phyloP scores from a whole-genome alignment of 2,113 vertebrate genomes.

The Sebastes schlegelii region DNA sequence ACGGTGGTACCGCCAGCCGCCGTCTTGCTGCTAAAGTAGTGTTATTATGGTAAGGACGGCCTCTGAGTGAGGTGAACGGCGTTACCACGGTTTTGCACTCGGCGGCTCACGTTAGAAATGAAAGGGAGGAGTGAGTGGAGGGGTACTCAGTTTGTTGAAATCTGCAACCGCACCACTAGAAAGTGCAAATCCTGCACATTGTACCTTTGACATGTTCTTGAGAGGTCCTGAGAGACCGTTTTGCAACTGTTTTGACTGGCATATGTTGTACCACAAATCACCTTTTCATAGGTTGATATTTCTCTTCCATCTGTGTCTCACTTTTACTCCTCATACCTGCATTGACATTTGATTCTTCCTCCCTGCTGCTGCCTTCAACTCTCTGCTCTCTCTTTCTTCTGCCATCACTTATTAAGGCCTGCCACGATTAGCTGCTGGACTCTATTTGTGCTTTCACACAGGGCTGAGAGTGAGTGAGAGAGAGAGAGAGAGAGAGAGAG shows the following conservation, averaged over 20 bases:
- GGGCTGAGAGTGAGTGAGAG: constrained; percentile 57
- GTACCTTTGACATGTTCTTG: no score
- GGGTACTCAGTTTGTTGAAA: no score
- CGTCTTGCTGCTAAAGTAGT: no score
- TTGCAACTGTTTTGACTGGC: not conserved
- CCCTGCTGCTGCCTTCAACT: not conserved
- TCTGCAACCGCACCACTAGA: no score
- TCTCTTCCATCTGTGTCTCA: constrained; percentile 35
- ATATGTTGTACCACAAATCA: constrained; percentile 14
- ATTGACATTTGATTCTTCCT: constrained; percentile 73
- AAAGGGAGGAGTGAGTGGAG: no score
- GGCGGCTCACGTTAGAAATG: no score
- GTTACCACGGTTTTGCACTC: no score
- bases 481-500: constrained; percentile 58
- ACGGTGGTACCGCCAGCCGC: no score
- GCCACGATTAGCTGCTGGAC: constrained; percentile 73
- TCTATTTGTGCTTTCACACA: constrained; percentile 78
- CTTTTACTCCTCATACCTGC: constrained; percentile 33
- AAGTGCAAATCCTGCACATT: no score
- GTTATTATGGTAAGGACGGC: no score
- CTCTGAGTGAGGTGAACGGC: no score
- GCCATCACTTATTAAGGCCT: constrained; percentile 67
- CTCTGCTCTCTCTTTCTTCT: constrained; percentile 37
- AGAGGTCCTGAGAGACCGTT: not conserved
- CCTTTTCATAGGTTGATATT: constrained; percentile 25